Evolutionary conservation across 2,113 vertebrate genomes (phyloP), one percentile per base, ranked within the genome.

Genomic region (Chamaea fasciata): DNA sequence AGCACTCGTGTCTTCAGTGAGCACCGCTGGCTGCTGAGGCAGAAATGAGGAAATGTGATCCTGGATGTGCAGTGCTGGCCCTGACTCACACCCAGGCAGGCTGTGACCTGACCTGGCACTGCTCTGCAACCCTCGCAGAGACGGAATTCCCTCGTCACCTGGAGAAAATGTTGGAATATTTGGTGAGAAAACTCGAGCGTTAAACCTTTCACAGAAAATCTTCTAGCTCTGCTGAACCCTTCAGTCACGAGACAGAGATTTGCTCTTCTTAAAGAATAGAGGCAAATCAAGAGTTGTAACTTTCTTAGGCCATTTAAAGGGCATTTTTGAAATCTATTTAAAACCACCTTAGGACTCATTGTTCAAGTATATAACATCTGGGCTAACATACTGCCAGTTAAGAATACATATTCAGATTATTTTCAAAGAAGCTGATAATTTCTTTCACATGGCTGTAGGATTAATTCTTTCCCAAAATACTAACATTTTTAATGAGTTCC

Each of bases 371-470:
- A 23, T 49, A 77, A 83, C 50, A 95, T 16, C 95, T 87, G 70
- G 76, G 52, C 52, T 69, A 56, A 86, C 37, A 70, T 26, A 56
- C 83, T 90, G 88, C 75, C 88, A 81, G 75, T 92, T 90, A 80
- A 52, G 30, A 87, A 74, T 50, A 83, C 59, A 68, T 44, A 83
- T 87, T 78, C 63, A 90, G 89, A 95, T 87, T 92, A 79, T 78
- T 92, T 82, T 84, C 46, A 95, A 94, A 96, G 93, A 93, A 95
- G 89, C 87, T 92, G 94, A 52, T 97, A 83, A 96, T 93, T 95
- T 90, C 81, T 97, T 97, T 97, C 96, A 97, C 75, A 71, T 87
- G 94, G 69, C 44, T 59, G 15, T 50, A 65, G 74, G 59, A 95
- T 94, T 95, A 95, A 96, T 91, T 52, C 64, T 67, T 83, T 89